These are phyloP conservation scores for Agapetus fuscipes DNA, from an alignment of 2,888 invertebrate species.

Conservation along the genomic window DNA sequence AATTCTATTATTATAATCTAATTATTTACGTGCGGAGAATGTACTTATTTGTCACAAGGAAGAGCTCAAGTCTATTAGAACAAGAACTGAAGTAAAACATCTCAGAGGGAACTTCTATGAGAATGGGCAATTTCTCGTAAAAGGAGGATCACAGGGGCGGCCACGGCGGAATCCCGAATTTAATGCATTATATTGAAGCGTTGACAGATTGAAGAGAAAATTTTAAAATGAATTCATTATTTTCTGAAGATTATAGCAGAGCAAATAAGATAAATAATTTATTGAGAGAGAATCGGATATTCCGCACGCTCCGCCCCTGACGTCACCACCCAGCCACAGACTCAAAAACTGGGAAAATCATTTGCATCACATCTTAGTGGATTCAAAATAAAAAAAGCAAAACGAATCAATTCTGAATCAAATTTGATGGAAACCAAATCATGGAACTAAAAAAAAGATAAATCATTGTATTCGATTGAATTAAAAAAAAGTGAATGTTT, in stretches of 20 bases:
- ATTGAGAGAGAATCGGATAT: slow-evolving; percentile 13
- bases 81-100: too few relatives aligned
- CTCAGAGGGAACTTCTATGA: too few relatives aligned
- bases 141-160: slow-evolving; percentile 1
- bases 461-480: slow-evolving; percentile 1
- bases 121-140: slow-evolving; percentile 3
- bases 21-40: slow-evolving; percentile 12
- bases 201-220: slow-evolving; percentile 16
- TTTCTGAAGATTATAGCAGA: slow-evolving; percentile 17
- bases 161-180: slow-evolving; percentile 5
- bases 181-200: slow-evolving; percentile 16
- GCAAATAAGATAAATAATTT: slow-evolving; percentile 13
- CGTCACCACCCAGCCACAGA: slow-evolving; percentile 1
- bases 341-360: too few relatives aligned
- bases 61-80: slow-evolving; percentile 9
- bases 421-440: slow-evolving; percentile 1
- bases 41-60: slow-evolving; percentile 14
- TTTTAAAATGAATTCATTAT: slow-evolving; percentile 19
- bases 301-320: slow-evolving; percentile 29
- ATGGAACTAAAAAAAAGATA: too few relatives aligned
- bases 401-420: slow-evolving; percentile 5
- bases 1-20: slow-evolving; percentile 12
- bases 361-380: slow-evolving; percentile 9
- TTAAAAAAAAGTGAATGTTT: slow-evolving; percentile 3
- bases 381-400: slow-evolving; percentile 5